A percentile compares a stretch with the other conserved stretches of the same genome.
These are phyloP conservation scores for Poecile atricapillus DNA, from an alignment of 2,113 vertebrate species.

Conservation along the genomic window DNA sequence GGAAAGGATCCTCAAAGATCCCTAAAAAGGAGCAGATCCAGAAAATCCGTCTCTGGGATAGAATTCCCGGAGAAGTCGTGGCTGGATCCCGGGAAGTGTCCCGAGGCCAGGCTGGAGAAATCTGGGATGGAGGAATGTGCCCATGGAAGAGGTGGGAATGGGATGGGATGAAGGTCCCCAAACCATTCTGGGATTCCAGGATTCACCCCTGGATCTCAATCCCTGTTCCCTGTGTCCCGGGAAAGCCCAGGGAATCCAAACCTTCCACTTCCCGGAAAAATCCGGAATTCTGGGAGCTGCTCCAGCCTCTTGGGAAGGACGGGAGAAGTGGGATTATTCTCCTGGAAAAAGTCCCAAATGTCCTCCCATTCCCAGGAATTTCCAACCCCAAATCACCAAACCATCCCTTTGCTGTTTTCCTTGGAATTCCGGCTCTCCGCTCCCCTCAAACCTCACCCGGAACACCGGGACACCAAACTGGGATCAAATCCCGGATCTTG, in stretches of 20 bases:
- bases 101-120: neutral
- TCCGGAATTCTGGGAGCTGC: neutral
- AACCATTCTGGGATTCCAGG: neutral
- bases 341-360: neutral
- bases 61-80: neutral
- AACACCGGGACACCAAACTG: fast-evolving
- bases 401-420: neutral
- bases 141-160: neutral
- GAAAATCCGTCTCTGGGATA: no score
- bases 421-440: fast-evolving
- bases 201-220: neutral
- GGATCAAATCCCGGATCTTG: fast-evolving
- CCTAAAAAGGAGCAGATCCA: no score
- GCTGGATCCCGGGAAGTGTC: neutral
- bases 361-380: neutral
- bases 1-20: neutral
- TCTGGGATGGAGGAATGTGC: neutral
- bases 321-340: neutral
- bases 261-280: neutral
- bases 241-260: fast-evolving
- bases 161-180: neutral
- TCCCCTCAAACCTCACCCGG: neutral
- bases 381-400: fast-evolving
- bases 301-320: neutral
- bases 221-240: neutral